Percentiles rank a stretch among this genome's conserved stretches.
Conservation (phyloP, 2,113 vertebrate species). For the Heptranchias perlo region DNA sequence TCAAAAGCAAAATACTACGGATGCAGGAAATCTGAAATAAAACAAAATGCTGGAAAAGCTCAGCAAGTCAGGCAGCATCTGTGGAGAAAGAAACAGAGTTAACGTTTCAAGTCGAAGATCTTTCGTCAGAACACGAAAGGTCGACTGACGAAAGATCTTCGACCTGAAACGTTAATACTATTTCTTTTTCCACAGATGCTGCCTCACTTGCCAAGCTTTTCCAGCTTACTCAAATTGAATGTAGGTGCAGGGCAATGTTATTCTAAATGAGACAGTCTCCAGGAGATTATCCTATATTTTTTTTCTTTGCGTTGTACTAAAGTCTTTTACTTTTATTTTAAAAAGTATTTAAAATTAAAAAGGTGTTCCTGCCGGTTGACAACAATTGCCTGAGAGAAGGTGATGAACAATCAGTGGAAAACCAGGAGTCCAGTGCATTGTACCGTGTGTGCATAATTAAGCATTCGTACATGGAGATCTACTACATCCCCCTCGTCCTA, state of each 20-base stretch:
- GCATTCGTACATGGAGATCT: neutral
- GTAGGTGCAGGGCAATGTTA: neutral
- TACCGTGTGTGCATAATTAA: neutral
- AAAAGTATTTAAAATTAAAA: neutral
- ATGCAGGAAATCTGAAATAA: too few relatives aligned
- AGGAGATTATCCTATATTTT: neutral
- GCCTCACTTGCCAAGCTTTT: too few relatives aligned
- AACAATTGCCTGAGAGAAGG: neutral
- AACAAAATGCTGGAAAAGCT: too few relatives aligned
- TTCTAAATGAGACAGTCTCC: neutral
- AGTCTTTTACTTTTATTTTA: neutral
- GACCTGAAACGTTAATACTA: too few relatives aligned
- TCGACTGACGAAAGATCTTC: too few relatives aligned
- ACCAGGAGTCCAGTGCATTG: neutral
- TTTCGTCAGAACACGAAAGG: too few relatives aligned
- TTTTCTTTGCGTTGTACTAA: neutral
- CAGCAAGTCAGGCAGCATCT: too few relatives aligned
- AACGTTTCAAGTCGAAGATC: too few relatives aligned
- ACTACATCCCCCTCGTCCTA: neutral
- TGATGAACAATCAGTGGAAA: neutral
- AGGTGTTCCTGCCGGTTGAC: neutral
- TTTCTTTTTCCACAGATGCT: too few relatives aligned
- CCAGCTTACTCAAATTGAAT: too few relatives aligned
- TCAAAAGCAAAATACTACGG: too few relatives aligned
- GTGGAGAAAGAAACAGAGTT: too few relatives aligned